Percentiles rank a stretch among this genome's conserved stretches.
These are phyloP conservation scores for Neocrepidodera transversa DNA, from an alignment of 2,888 invertebrate species.

Conservation along the genomic window DNA sequence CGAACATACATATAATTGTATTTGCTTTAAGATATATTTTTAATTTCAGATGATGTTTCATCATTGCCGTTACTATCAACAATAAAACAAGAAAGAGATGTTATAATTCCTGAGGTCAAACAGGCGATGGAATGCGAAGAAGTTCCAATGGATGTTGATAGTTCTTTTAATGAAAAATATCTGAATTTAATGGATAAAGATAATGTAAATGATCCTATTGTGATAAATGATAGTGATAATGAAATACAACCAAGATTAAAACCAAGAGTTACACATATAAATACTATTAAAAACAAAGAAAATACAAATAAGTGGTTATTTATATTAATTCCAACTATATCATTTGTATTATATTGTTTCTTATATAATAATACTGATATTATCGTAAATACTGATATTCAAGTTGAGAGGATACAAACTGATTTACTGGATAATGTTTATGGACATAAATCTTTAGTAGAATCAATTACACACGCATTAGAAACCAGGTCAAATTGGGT, in stretches of 20 bases:
- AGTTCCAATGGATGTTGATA: slow-evolving; percentile 31
- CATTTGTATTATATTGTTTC: slow-evolving; percentile 13
- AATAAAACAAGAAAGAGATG: background rate
- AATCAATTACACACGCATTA: slow-evolving; percentile 40
- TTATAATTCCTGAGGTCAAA: too few species aligned
- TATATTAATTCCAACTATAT: slow-evolving; percentile 1
- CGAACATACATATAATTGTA: too few species aligned
- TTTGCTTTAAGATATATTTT: too few species aligned
- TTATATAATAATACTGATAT: slow-evolving; percentile 6
- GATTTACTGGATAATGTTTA: slow-evolving; percentile 41
- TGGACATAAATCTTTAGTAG: slow-evolving; percentile 42
- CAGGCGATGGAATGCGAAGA: background rate
- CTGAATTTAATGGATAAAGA: slow-evolving; percentile 17
- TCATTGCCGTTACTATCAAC: background rate
- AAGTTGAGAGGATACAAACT: slow-evolving; percentile 36
- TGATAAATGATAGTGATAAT: background rate
- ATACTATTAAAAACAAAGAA: slow-evolving; percentile 16
- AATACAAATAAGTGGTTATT: slow-evolving; percentile 1
- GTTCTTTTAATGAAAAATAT: slow-evolving; percentile 19
- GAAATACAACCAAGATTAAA: slow-evolving; percentile 6
- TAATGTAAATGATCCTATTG: background rate
- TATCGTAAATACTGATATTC: slow-evolving; percentile 33
- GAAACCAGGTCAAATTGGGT: slow-evolving; percentile 35
- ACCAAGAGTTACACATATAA: slow-evolving; percentile 15
- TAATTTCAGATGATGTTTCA: background rate